Base-by-base conservation (phyloP, 2,888 invertebrate genomes). In the Caenorhabditis becei region DNA sequence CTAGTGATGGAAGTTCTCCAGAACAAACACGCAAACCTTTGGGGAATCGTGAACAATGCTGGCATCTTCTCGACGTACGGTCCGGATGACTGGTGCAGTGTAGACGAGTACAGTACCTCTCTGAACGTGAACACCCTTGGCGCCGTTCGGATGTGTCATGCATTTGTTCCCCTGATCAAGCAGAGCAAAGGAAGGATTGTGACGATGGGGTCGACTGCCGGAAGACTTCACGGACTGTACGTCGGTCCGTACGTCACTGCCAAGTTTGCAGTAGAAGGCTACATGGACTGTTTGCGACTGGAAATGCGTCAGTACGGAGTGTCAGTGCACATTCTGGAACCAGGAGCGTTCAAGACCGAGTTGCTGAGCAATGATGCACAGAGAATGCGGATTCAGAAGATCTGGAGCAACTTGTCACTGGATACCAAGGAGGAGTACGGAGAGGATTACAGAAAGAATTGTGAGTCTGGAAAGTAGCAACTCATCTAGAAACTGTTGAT, bases 21-120 rank as follows among this genome's bases (percentile, higher is more conserved):
- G 1, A 70, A 79, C 8, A 71, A 80, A 96, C 97, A 92, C 96
- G 97, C 95, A 94, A 94, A 91, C 94, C 96, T 1, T 93, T 97
- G 96, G 96, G 95, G 95, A 62, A 93, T 97, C 74, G 94, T 97
- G 53, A 96, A 97, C 92, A 95, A 97, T 91, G 96, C 96, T 0
- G 97, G 96, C 0, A 93, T 96, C 0, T 95, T 96, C 95, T 83
- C 86, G 11, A 94, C 94, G 47, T 95, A 95, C 89, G 97, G 96
- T 0, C 96, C 96, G 91, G 95, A 95, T 90, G 97, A 97, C 91
- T 96, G 97, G 95, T 94, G 94, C 91, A 94, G 96, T 0, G 93
- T 95, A 90, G 94, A 94, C 51, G 95, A 95, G 88, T 94, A 95
- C 91, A 94, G 94, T 89, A 93, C 94, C 89, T 95, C 92, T 10